Evolutionary conservation across 2,797 vertebrate genomes (phyloP), one percentile per base, ranked within the genome.

Genomic region (Gymnoscopelus microlampas): DNA sequence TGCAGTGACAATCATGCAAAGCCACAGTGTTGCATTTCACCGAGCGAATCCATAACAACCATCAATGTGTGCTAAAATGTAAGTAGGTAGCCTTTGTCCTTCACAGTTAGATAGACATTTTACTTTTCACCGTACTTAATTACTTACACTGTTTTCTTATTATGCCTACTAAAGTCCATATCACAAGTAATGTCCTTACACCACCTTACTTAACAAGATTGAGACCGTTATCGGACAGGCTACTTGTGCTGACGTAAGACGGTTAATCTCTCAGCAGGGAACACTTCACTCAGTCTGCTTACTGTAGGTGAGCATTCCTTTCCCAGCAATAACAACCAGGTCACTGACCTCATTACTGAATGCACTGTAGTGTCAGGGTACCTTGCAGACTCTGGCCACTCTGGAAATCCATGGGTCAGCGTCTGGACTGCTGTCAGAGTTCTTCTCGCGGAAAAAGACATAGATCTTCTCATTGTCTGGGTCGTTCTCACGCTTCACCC

Each of bases 331-430:
- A 32, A 39, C 56, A 58, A 14, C 57, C 32, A 59, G 14, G 57
- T 13, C 32, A 60, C 59, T 48, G 59, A 19, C 39, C 51, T 44
- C 39, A 44, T 44, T 44, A 35, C 5, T 32, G 32, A 32, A 32
- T 32, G 32, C 32, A 5, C 32, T 44, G 39, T 44, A 8, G 39
- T 44, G 39, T 44, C 7, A 14, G 7, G 35, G n/a, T 87, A 95
- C 94, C 92, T 95, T 95, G 77, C 94, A 95, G 14, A 95, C 89
- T 84, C 91, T 86, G 60, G 92, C 92, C 48, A 95, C 87, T 65
- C 88, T 88, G 0, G 94, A 93, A 64, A 94, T 92, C 93, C 92
- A 93, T 9, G 91, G 94, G 12, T 95, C 93, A 0, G 92, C 93
- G 2, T 94, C 94, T 7, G 87, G 93, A 75, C 74, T 91, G 9